A percentile compares a stretch with the other conserved stretches of the same genome.
Evolutionary conservation across 2,113 vertebrate species (phyloP).

Genomic region (Thamnophis sirtalis): DNA sequence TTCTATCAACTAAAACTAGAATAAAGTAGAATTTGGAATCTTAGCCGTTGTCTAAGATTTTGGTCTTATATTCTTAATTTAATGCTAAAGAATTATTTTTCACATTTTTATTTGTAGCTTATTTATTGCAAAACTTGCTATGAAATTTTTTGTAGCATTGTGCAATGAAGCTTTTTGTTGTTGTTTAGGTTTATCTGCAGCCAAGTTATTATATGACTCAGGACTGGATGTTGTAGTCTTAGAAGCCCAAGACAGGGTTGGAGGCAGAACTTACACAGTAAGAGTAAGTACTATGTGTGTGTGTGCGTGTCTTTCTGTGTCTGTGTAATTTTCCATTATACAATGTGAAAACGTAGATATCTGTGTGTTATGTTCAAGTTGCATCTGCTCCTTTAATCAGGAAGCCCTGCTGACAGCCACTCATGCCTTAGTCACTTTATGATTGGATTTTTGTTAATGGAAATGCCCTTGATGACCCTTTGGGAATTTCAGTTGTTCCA

Average conservation of each 20-base stretch:
- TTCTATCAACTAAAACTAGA: not conserved
- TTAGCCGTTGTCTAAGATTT: not conserved
- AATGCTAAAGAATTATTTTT: not conserved
- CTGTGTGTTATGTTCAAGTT: not conserved
- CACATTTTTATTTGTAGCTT: not conserved
- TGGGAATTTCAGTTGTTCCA: not conserved
- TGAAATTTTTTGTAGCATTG: not conserved
- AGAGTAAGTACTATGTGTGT: constrained; percentile 72
- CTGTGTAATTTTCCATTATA: not conserved
- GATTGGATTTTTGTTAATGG: not conserved
- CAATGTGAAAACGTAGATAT: not conserved
- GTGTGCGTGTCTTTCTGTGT: not conserved
- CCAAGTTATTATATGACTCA: constrained; percentile 84
- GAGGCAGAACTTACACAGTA: constrained; percentile 89
- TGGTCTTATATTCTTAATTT: not conserved
- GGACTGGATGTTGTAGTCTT: constrained; percentile 85
- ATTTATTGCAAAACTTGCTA: not conserved
- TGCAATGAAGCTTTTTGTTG: constrained; percentile 21
- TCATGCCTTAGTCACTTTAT: not conserved
- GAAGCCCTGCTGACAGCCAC: not conserved
- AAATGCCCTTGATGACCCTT: not conserved
- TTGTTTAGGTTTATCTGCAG: constrained; percentile 86
- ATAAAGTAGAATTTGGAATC: not conserved
- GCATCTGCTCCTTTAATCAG: not conserved
- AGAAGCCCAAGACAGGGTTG: constrained; percentile 91